Base-by-base conservation (phyloP, 1,140 invertebrate species). In the Pinna nobilis region DNA sequence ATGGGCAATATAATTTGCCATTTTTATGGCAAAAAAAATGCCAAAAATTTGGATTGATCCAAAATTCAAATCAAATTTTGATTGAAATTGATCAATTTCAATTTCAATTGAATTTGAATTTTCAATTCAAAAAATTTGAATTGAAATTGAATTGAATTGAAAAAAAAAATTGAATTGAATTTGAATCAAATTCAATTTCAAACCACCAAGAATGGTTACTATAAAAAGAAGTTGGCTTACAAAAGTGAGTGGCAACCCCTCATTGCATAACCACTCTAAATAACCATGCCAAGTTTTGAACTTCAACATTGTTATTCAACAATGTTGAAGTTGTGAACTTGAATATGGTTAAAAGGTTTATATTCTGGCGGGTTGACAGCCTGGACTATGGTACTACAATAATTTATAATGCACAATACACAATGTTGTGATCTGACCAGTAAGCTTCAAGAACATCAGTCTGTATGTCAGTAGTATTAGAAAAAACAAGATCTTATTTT, bases 361-460 rank as follows among this genome's bases (percentile, higher is more conserved):
- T 57, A 6, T 18, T 15, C 13, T 15, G 11, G 53, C 25, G 53
- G 53, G 53, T 57, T 57, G 32, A 30, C 3, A 15, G 7, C 7
- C 25, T 30, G 4, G 18, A 53, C 23, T 9, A 25, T 23, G 13
- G 25, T 7, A 15, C 25, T 57, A 33, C 25, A 57, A 3, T 57
- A 15, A 57, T 18, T 15, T 57, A 1, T 57, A 33, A 15, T 30
- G 53, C 53, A 57, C 53, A 57, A 32, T 57, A 57, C n/a, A 69
- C 41, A 20, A 69, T 51, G 7, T 69, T 69, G 25, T 70, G 67
- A 39, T 70, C 67, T 47, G 67, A 70, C 67, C 67, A 70, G 23
- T 51, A 70, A 15, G 44, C 55, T 18, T 70, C 55, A 44, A 70
- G 35, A 13, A 61, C 47, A 30, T 70, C 67, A 20, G 67, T 49